Percentiles rank a stretch among this genome's conserved stretches.
phyloP scores from a whole-genome alignment of 2,888 invertebrate genomes.

The Phalera bucephala region DNA sequence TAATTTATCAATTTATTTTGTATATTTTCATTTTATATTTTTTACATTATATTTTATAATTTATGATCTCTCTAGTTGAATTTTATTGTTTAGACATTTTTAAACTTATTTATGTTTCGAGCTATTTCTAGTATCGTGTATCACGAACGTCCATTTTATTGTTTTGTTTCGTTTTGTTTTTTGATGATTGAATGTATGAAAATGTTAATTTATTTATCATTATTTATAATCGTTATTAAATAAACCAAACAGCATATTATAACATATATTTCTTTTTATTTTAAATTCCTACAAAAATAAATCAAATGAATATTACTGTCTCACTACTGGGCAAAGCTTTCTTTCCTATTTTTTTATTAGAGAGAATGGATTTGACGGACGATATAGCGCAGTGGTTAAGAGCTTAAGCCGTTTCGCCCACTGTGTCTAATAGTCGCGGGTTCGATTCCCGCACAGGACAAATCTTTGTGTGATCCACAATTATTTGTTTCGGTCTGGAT shows the following conservation, averaged over 20 bases:
- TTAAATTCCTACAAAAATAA: background rate
- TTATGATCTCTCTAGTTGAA: conserved; percentile 2
- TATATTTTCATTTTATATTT: conserved; percentile 23
- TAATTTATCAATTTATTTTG: conserved; percentile 19
- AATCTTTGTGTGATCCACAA: too few relatives aligned
- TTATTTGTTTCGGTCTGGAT: too few relatives aligned
- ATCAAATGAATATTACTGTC: too few relatives aligned
- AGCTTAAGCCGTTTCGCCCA: too few relatives aligned
- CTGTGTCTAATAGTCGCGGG: too few relatives aligned
- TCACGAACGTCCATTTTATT: conserved; percentile 43
- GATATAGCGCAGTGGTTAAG: too few relatives aligned
- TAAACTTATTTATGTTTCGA: background rate
- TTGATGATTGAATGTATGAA: conserved; percentile 42
- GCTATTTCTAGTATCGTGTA: conserved; percentile 44
- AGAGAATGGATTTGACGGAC: too few relatives aligned
- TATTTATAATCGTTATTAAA: conserved; percentile 8
- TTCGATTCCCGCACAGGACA: too few relatives aligned
- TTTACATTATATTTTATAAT: conserved; percentile 20
- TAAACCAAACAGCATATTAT: conserved; percentile 27
- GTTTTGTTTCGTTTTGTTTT: conserved; percentile 31
- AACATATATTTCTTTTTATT: conserved; percentile 13
- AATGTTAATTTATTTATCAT: conserved; percentile 33
- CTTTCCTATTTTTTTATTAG: too few relatives aligned
- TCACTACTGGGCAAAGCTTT: too few relatives aligned
- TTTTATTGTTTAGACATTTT: background rate